Conservation (phyloP, 1,140 invertebrate genomes). For the Campoletis sonorensis region DNA sequence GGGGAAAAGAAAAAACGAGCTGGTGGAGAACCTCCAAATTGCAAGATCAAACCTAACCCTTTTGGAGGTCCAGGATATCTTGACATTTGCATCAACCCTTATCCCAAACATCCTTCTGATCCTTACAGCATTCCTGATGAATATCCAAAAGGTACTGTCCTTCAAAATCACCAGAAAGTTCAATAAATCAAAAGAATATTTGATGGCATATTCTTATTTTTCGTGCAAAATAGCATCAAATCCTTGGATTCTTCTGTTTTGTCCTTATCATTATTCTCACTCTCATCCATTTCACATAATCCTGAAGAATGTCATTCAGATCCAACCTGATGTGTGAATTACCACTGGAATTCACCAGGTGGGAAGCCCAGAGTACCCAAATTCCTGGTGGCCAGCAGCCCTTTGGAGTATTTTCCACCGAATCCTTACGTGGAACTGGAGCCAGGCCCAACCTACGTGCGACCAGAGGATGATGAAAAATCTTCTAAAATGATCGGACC, state of each 20-base stretch:
- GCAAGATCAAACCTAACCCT: constrained; percentile 65
- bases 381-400: constrained; percentile 53
- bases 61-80: constrained; percentile 65
- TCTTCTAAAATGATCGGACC: background rate
- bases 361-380: background rate
- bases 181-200: background rate
- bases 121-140: constrained; percentile 56
- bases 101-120: constrained; percentile 55
- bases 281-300: no score
- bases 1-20: constrained; percentile 32
- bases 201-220: no score
- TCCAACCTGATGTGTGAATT: no score
- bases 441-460: constrained; percentile 57
- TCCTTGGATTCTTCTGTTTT: no score
- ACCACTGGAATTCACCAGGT: background rate
- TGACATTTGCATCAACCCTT: constrained; percentile 65
- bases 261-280: no score
- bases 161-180: background rate
- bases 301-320: no score
- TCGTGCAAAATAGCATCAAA: no score
- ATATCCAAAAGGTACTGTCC: constrained; percentile 40
- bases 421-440: constrained; percentile 60
- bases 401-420: constrained; percentile 60
- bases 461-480: constrained; percentile 43
- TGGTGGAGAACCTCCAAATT: constrained; percentile 56